Base-by-base conservation (phyloP, 2,888 invertebrate genomes). In the Cryptus armator region DNA sequence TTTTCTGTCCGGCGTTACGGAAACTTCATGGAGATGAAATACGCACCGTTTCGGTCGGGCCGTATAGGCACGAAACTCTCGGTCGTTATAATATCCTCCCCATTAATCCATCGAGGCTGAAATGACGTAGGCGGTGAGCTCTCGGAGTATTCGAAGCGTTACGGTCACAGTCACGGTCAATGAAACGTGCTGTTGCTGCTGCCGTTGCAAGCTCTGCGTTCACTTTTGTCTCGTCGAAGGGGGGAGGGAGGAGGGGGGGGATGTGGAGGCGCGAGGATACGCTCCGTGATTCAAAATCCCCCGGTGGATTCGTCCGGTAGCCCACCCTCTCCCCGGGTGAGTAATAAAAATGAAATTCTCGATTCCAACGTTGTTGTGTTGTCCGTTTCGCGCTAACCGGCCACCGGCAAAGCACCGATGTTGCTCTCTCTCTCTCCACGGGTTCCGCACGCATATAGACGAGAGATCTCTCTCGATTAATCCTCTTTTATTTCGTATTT, bases 131-230 rank as follows among this genome's bases (percentile, higher is more conserved):
- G 66, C 72, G 71, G 66, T 37, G 44, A 67, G 24, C 67, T 67
- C 67, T 46, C 67, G 66, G 14, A 46, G 74, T 48, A 56, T 9
- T 16, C 80, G 80, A 67, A 81, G 74, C 80, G 80, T 81, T 67
- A 81, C 80, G 80, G 80, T 81, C 74, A 81, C 80, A 81, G 80
- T 81, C 80, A 81, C 56, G 80, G 80, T 81, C 80, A 81, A 81
- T 81, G 80, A 81, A 81, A 81, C 74, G 80, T 74, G 74, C 70
- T 74, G 80, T 72, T 72, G 72, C 75, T 66, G 56, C n/a, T 48
- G 51, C 66, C 16, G 56, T 12, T 56, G 44, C 62, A 32, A 44
- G 53, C 44, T 7, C 19, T 32, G 9, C 75, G 66, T 44, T 74
- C 72, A 74, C 67, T 81, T 81, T 81, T 74, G 74, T 74, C 32